These are phyloP conservation scores for Ceyx erithaca DNA, from an alignment of 2,797 vertebrate species.

Conservation along the genomic window DNA sequence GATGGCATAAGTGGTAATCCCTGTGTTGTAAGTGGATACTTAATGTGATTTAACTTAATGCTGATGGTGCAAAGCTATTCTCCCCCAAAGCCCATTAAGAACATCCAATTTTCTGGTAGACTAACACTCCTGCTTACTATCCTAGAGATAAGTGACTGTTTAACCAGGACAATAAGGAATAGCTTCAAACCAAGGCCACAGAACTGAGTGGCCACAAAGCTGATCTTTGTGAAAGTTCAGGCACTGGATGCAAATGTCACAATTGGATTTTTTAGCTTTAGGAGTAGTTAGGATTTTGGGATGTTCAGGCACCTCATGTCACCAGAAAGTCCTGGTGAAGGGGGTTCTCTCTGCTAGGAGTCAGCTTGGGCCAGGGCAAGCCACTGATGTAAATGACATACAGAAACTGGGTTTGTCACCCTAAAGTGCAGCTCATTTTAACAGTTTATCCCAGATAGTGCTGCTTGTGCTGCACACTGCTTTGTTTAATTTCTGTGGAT, in stretches of 20 bases:
- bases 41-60: slow-evolving; percentile 64
- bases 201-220: neutral
- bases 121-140: slow-evolving; percentile 54
- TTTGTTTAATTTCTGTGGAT: neutral
- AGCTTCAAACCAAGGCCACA: neutral
- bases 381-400: neutral
- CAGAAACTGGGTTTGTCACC: neutral
- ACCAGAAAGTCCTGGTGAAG: neutral
- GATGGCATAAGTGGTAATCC: slow-evolving; percentile 69
- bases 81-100: slow-evolving; percentile 61
- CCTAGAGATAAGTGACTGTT: slow-evolving; percentile 49
- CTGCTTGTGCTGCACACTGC: neutral
- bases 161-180: slow-evolving; percentile 28
- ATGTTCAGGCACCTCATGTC: neutral
- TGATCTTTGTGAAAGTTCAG: neutral
- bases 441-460: neutral
- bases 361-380: neutral
- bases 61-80: slow-evolving; percentile 65
- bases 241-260: neutral
- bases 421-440: neutral
- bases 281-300: neutral
- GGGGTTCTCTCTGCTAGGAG: neutral
- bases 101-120: slow-evolving; percentile 61
- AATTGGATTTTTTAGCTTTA: neutral
- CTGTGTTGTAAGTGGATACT: slow-evolving; percentile 46